phyloP scores from a whole-genome alignment of 2,888 invertebrate genomes.

The Apodemia mormo region DNA sequence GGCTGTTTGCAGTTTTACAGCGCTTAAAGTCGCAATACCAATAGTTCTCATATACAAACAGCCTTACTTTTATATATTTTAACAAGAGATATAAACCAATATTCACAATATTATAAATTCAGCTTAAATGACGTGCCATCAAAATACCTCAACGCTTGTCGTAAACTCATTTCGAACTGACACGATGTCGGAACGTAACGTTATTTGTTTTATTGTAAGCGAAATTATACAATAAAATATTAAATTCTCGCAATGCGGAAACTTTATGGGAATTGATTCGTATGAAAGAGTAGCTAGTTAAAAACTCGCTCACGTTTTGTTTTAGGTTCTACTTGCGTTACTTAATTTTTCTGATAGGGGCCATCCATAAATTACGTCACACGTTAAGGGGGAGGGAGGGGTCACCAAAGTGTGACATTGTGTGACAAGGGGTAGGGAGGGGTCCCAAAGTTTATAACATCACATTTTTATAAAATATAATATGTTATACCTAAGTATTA shows the following conservation, averaged over 20 bases:
- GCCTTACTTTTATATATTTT: not conserved
- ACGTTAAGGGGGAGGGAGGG: too few species aligned
- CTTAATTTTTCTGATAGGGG: too few species aligned
- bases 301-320: not conserved
- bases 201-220: conserved; percentile 10
- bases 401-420: too few species aligned
- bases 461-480: too few species aligned
- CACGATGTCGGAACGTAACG: not conserved
- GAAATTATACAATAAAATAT: conserved; percentile 1
- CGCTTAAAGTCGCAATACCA: not conserved
- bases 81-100: not conserved
- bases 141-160: conserved; percentile 8
- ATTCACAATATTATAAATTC: conserved; percentile 6
- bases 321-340: not conserved
- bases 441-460: too few species aligned
- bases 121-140: not conserved
- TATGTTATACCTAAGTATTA: too few species aligned
- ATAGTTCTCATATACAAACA: not conserved
- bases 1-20: too few species aligned
- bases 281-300: not conserved
- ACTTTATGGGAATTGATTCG: conserved; percentile 3
- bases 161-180: conserved; percentile 11
- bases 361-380: too few species aligned
- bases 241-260: conserved; percentile 7
- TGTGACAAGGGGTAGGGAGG: too few species aligned